Evolutionary conservation across 2,888 invertebrate species (phyloP).

Genomic region (Beris morrisii): DNA sequence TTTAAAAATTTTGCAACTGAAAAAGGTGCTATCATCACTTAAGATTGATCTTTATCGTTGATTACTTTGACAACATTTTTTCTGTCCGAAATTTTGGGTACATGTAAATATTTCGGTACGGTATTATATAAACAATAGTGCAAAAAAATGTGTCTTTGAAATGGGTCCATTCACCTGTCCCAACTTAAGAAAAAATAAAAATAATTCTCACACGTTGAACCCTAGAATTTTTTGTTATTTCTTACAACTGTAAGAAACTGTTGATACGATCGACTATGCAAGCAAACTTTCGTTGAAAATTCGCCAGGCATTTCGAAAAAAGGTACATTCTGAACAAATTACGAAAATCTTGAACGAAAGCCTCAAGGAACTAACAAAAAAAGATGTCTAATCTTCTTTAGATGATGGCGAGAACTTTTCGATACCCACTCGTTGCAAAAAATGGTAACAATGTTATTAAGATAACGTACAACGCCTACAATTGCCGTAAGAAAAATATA

Average conservation of each 20-base stretch:
- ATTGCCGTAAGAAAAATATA: neutral
- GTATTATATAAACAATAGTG: conserved; percentile 20
- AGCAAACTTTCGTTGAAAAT: no score
- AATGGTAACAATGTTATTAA: conserved; percentile 17
- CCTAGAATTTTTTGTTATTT: conserved; percentile 3
- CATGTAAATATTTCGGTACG: conserved; percentile 10
- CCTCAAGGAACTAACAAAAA: neutral
- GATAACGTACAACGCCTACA: neutral
- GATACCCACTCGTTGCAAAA: conserved; percentile 12
- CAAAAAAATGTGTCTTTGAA: conserved; percentile 5
- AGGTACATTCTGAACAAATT: no score
- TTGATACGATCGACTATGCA: neutral
- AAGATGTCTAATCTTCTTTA: conserved; percentile 13
- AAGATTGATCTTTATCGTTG: no score
- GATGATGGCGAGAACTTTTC: conserved; percentile 22
- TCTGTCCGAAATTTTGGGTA: conserved; percentile 11
- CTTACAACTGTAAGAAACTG: conserved; percentile 1
- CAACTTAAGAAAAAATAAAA: neutral
- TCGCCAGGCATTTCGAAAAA: no score
- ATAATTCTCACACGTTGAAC: conserved; percentile 7
- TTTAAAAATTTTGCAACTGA: no score
- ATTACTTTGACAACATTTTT: conserved; percentile 20
- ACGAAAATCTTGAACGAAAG: neutral
- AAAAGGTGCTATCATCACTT: no score
- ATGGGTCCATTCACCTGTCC: conserved; percentile 27